Base-by-base conservation (phyloP, 2,113 vertebrate species). In the Andinoacara biseriatus region DNA sequence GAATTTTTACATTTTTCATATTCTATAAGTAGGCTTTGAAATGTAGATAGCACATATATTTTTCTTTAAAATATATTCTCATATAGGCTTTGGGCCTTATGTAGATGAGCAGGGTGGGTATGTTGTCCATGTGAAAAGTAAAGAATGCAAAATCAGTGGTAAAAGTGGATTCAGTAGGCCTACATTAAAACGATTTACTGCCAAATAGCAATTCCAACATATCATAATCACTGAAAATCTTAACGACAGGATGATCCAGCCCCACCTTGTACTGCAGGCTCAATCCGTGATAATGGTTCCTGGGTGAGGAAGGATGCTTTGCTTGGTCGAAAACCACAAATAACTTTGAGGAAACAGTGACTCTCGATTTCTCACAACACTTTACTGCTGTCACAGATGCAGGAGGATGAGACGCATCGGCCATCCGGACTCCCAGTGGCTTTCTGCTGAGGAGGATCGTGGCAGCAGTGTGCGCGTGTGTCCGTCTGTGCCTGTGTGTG, bases 231-330 rank as follows among this genome's bases (percentile, higher is more conserved):
- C 6, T 72, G 15, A 72, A 20, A 20, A 72, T 31, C 1, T 52
- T 52, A 18, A 56, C 54, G 0, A 76, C 29, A 61, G 9, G 38
- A 54, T 31, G 22, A 86, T 46, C 5, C 56, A 84, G 63, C 20
- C 88, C 52, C 54, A 89, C 83, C 90, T 86, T 82, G 26, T 13
- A 62, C 81, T 78, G 78, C 77, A 82, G 83, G 46, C 46, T 78
- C 35, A 18, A 79, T 29, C 75, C 18, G 33, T 40, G 40, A 63
- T 65, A 49, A 82, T 24, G 46, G 20, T 65, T 77, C 72, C 63
- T 2, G 18, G 20, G 3, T 54, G 20, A 74, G 13, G 40, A 20
- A 43, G 3, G 49, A 65, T 58, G 57, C 33, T 76, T n/a, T 56
- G 17, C 31, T 57, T 59, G 26, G 6, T 33, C 67, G 15, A 52